Conservation (phyloP, 92 coral and sea anemone genomes). For the Micromussa lordhowensis region DNA sequence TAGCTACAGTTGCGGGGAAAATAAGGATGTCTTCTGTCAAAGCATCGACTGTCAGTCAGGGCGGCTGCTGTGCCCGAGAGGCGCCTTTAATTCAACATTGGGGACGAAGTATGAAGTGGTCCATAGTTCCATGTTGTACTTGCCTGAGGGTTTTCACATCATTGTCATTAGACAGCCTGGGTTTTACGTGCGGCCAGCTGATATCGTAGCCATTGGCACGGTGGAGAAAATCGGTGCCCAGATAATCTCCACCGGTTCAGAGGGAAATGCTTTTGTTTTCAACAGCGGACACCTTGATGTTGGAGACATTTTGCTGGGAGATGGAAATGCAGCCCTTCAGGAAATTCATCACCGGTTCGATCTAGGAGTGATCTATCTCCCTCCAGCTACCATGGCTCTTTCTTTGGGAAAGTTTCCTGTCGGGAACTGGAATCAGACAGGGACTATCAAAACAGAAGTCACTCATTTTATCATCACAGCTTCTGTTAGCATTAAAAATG, state of each 20-base stretch:
- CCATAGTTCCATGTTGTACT: constrained; percentile 23
- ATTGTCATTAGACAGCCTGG: constrained; percentile 3
- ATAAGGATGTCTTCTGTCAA: constrained; percentile 26
- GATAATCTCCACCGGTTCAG: constrained; percentile 5
- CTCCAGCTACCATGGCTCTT: constrained; percentile 21
- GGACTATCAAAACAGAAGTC: constrained; percentile 16
- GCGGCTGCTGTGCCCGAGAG: constrained; percentile 51
- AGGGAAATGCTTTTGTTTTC: constrained; percentile 20
- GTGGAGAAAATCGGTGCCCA: constrained; percentile 51
- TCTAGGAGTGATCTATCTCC: background rate
- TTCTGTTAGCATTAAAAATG: constrained; percentile 45
- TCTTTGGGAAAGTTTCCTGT: constrained; percentile 49
- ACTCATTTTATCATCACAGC: constrained; percentile 19
- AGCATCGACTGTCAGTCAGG: constrained; percentile 41
- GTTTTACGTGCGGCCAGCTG: constrained; percentile 56
- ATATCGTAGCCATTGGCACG: constrained; percentile 60
- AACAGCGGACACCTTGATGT: background rate
- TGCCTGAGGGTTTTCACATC: constrained; percentile 46
- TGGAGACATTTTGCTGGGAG: constrained; percentile 27
- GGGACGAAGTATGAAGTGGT: constrained; percentile 58
- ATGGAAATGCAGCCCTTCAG: constrained; percentile 15
- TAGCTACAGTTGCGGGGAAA: constrained; percentile 29
- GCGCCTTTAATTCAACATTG: constrained; percentile 34
- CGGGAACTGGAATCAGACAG: constrained; percentile 37
- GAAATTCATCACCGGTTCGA: constrained; percentile 5